Evolutionary conservation across 2,113 vertebrate species (phyloP).

Genomic region (Rutilus rutilus): DNA sequence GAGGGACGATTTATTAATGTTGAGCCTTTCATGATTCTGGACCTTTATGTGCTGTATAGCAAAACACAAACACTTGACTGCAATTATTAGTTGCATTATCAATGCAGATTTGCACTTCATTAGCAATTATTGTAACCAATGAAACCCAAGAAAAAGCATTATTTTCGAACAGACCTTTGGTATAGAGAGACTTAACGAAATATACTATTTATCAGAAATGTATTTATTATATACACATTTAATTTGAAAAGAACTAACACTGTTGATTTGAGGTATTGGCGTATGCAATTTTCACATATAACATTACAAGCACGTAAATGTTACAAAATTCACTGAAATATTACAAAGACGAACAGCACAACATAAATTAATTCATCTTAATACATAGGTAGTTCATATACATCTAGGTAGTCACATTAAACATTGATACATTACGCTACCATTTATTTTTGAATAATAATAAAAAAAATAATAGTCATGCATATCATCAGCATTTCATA

Average conservation of each 20-base stretch:
- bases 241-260: constrained; percentile 57
- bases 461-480: constrained; percentile 44
- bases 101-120: not conserved
- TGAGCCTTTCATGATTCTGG: not conserved
- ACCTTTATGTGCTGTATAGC: not conserved
- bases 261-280: constrained; percentile 74
- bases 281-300: constrained; percentile 76
- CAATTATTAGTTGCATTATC: not conserved
- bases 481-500: constrained; percentile 54
- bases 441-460: constrained; percentile 25
- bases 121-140: not conserved
- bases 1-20: not conserved
- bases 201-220: constrained; percentile 29
- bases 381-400: constrained; percentile 73
- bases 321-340: constrained; percentile 56
- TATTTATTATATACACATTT: constrained; percentile 65
- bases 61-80: not conserved
- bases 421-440: constrained; percentile 51
- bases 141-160: not conserved
- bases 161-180: not conserved
- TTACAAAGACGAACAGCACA: constrained; percentile 60
- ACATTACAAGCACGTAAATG: constrained; percentile 55
- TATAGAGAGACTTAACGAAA: constrained; percentile 14
- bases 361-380: constrained; percentile 61
- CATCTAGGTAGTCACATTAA: constrained; percentile 75